Conservation (phyloP, 2,888 invertebrate genomes). For the Cheilosia soror region DNA sequence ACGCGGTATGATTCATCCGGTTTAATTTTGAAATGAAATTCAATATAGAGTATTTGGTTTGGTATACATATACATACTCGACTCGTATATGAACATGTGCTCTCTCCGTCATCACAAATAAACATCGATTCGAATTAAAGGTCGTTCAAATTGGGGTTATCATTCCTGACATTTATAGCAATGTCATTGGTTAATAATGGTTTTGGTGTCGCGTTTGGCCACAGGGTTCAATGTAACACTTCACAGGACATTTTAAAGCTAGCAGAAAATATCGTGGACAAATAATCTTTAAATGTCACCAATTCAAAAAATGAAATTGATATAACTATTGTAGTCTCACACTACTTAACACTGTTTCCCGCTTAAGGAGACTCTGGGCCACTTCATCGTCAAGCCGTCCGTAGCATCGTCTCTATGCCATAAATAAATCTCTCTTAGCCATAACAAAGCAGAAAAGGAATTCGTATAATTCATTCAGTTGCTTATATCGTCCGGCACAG, state of each 20-base stretch:
- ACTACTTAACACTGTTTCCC: background rate
- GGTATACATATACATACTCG: background rate
- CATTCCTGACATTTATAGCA: background rate
- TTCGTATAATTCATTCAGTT: slow-evolving; percentile 56
- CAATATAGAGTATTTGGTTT: slow-evolving; percentile 1
- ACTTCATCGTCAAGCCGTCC: background rate
- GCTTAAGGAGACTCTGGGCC: background rate
- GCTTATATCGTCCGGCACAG: slow-evolving; percentile 53
- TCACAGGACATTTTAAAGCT: too few relatives aligned
- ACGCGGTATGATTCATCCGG: slow-evolving; percentile 37
- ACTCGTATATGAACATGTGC: background rate
- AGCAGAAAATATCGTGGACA: too few relatives aligned
- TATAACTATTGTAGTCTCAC: too few relatives aligned
- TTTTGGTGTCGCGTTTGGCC: background rate
- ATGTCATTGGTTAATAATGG: background rate
- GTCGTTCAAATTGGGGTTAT: background rate
- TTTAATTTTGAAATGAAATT: slow-evolving; percentile 14
- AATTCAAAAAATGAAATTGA: too few relatives aligned
- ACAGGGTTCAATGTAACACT: too few relatives aligned
- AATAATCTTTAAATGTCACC: too few relatives aligned
- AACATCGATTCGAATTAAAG: slow-evolving; percentile 18
- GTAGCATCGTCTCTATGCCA: slow-evolving; percentile 3
- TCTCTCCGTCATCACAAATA: background rate
- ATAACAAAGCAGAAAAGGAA: slow-evolving; percentile 47
- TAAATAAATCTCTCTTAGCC: slow-evolving; percentile 41